Evolutionary conservation across 2,888 invertebrate species (phyloP).

Genomic region (Dolichomitus sp.): DNA sequence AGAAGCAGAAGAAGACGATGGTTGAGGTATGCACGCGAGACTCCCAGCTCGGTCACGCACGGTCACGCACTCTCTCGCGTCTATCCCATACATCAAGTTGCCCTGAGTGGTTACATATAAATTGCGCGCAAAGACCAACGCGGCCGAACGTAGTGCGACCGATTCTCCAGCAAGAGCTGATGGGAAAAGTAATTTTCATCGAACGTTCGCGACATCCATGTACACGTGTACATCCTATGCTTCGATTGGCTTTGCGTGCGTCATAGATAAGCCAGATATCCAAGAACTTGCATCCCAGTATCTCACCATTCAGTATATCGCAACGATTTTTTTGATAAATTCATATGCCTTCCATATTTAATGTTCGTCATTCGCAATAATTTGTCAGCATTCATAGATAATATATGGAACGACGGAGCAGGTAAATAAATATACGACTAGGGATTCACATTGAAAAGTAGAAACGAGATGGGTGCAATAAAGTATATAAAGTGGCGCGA

Average conservation of each 20-base stretch:
- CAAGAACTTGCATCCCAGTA: constrained; percentile 14
- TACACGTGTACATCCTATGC: constrained; percentile 28
- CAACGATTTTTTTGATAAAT: constrained; percentile 50
- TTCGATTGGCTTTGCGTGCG: constrained; percentile 45
- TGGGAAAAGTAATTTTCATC: constrained; percentile 62
- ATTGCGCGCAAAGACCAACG: constrained; percentile 57
- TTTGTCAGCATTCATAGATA: constrained; percentile 59
- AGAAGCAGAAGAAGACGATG: constrained; percentile 69
- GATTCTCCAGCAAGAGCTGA: constrained; percentile 16
- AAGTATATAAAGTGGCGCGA: constrained; percentile 59
- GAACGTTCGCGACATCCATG: constrained; percentile 44
- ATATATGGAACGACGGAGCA: constrained; percentile 26
- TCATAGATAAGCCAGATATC: constrained; percentile 57
- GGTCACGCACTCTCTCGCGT: constrained; percentile 67
- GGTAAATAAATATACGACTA: constrained; percentile 38
- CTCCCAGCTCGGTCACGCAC: constrained; percentile 70
- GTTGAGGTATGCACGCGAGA: constrained; percentile 79
- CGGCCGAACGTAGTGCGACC: constrained; percentile 35
- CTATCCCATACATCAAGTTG: constrained; percentile 67
- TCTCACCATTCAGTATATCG: constrained; percentile 3
- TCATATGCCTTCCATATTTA: constrained; percentile 37
- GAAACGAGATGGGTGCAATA: constrained; percentile 54
- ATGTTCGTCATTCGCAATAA: constrained; percentile 64
- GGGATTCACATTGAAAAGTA: constrained; percentile 56
- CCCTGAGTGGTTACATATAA: constrained; percentile 65